phyloP scores from a whole-genome alignment of 2,797 vertebrate genomes.

The Hippocampus kuda region DNA sequence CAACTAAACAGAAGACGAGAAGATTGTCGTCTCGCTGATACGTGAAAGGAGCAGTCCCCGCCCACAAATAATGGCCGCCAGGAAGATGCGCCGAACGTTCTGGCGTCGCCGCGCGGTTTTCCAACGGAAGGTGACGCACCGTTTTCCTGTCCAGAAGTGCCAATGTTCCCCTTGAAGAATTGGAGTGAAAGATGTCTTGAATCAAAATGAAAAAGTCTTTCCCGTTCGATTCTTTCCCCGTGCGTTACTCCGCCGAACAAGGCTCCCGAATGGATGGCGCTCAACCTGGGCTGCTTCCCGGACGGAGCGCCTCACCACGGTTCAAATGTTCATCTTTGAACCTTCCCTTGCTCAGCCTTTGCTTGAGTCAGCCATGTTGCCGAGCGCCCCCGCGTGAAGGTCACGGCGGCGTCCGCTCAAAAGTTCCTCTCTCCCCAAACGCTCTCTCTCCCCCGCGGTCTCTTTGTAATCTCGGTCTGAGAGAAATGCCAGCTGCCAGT shows the following conservation, averaged over 20 bases:
- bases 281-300: neutral
- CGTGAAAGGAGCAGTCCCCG: too few species aligned
- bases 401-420: constrained; percentile 48
- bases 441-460: constrained; percentile 27
- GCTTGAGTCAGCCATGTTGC: constrained; percentile 21
- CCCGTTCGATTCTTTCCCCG: neutral
- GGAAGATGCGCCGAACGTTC: too few species aligned
- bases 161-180: too few species aligned
- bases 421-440: constrained; percentile 37
- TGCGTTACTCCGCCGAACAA: neutral
- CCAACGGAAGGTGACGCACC: too few species aligned
- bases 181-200: too few species aligned
- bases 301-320: neutral
- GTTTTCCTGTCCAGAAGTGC: too few species aligned
- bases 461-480: constrained; percentile 49
- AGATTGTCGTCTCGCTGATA: too few species aligned
- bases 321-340: neutral
- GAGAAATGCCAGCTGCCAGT: constrained; percentile 54
- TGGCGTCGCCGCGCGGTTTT: too few species aligned
- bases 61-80: too few species aligned
- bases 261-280: neutral
- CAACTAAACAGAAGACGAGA: too few species aligned
- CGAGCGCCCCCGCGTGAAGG: constrained; percentile 44
- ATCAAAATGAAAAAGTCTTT: too few species aligned
- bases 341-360: constrained; percentile 4